phyloP scores from a whole-genome alignment of 1,140 invertebrate genomes.

The Himalopsyche phryganea region DNA sequence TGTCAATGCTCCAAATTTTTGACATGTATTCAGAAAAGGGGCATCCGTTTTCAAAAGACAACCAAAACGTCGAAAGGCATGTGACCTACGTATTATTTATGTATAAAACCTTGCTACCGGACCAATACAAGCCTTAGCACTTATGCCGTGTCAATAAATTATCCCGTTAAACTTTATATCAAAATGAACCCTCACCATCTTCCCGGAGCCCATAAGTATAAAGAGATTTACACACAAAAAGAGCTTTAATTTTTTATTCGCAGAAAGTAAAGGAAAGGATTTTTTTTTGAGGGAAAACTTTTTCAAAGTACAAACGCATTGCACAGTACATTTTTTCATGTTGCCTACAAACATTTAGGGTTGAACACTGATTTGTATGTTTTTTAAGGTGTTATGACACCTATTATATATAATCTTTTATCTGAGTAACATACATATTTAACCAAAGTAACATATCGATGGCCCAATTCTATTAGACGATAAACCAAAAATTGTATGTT shows the following conservation, averaged over 20 bases:
- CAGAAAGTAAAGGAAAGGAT: too few species aligned
- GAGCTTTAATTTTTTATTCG: background rate
- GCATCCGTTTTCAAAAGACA: slow-evolving; percentile 1
- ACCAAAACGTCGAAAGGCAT: slow-evolving; percentile 1
- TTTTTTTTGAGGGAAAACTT: slow-evolving; percentile 5
- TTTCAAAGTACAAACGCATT: background rate
- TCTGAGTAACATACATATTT: too few species aligned
- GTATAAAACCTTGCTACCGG: slow-evolving; percentile 13
- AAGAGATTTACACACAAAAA: too few species aligned
- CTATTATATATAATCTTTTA: too few species aligned
- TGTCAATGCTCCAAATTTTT: too few species aligned
- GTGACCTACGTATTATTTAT: slow-evolving; percentile 25
- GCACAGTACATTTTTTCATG: too few species aligned
- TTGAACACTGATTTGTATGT: too few species aligned
- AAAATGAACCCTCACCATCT: slow-evolving; percentile 25
- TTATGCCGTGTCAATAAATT: slow-evolving; percentile 53
- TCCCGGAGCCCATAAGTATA: background rate
- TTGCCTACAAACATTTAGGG: too few species aligned
- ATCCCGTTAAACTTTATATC: slow-evolving; percentile 36
- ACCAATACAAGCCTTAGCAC: slow-evolving; percentile 50
- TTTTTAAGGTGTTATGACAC: too few species aligned
- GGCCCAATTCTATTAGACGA: too few species aligned
- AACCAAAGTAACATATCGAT: too few species aligned
- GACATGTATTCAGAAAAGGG: background rate
- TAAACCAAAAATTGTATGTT: too few species aligned